These are phyloP conservation scores for Linhomoeus sp. DNA, from an alignment of 2,888 invertebrate genomes.

Conservation along the genomic window DNA sequence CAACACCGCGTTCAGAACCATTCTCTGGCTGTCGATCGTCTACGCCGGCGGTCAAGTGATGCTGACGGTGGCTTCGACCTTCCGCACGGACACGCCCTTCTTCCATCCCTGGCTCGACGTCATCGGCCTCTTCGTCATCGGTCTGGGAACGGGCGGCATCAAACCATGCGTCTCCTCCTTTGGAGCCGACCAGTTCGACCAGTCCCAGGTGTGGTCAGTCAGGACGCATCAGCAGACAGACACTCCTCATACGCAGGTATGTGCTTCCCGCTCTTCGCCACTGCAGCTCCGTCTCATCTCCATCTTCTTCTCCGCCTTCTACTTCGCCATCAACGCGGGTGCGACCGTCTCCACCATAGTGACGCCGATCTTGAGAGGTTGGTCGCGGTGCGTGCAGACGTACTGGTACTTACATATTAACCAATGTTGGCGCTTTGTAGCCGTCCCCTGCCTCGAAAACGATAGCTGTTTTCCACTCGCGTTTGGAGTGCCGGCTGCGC, in stretches of 20 bases:
- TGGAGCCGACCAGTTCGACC: conserved; percentile 34
- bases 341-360: conserved; percentile 66
- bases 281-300: conserved; percentile 49
- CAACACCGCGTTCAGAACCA: too few relatives aligned
- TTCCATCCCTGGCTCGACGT: conserved; percentile 14
- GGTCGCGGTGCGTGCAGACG: not conserved
- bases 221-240: too few relatives aligned
- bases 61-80: conserved; percentile 41
- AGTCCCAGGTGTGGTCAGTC: conserved; percentile 28
- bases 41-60: conserved; percentile 63
- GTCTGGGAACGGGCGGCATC: conserved; percentile 35
- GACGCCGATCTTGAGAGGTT: conserved; percentile 60
- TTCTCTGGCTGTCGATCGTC: conserved; percentile 64
- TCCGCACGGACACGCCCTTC: conserved; percentile 7
- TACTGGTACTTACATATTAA: not conserved
- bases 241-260: not conserved
- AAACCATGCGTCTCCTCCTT: conserved; percentile 37
- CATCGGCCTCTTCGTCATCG: conserved; percentile 29
- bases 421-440: not conserved
- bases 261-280: not conserved
- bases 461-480: conserved; percentile 60
- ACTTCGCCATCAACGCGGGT: conserved; percentile 72
- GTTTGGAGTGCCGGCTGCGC: conserved; percentile 64
- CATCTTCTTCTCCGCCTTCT: conserved; percentile 77
- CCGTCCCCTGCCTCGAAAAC: conserved; percentile 26